A percentile compares a stretch with the other conserved stretches of the same genome.
phyloP scores from a whole-genome alignment of 2,113 vertebrate genomes.

The Platichthys flesus region DNA sequence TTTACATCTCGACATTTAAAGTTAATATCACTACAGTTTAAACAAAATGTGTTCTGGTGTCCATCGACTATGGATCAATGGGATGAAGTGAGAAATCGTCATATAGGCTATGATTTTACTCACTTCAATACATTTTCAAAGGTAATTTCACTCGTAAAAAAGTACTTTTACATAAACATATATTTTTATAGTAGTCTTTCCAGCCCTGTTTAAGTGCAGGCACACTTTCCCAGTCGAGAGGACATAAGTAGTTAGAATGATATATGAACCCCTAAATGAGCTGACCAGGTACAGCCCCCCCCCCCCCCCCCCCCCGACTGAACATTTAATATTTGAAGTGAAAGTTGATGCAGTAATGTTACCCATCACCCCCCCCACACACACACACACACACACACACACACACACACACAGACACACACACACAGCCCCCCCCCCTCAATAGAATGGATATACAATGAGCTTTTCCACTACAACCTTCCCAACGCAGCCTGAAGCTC shows the following conservation, averaged over 20 bases:
- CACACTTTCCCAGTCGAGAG: no score
- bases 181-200: no score
- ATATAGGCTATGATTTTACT: neutral
- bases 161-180: neutral
- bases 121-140: neutral
- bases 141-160: neutral
- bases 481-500: conserved; percentile 61
- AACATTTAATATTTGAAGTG: conserved; percentile 9
- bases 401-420: no score
- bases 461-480: conserved; percentile 50
- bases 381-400: no score
- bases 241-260: no score
- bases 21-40: neutral
- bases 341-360: conserved; percentile 1
- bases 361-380: neutral
- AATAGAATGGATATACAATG: conserved; percentile 36
- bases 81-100: neutral
- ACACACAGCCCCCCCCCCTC: neutral
- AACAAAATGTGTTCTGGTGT: neutral
- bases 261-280: no score
- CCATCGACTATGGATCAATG: neutral
- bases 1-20: neutral
- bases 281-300: neutral
- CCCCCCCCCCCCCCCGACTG: neutral
- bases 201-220: no score